These are phyloP conservation scores for Podotricha telesiphe DNA, from an alignment of 2,888 invertebrate genomes.

Conservation along the genomic window DNA sequence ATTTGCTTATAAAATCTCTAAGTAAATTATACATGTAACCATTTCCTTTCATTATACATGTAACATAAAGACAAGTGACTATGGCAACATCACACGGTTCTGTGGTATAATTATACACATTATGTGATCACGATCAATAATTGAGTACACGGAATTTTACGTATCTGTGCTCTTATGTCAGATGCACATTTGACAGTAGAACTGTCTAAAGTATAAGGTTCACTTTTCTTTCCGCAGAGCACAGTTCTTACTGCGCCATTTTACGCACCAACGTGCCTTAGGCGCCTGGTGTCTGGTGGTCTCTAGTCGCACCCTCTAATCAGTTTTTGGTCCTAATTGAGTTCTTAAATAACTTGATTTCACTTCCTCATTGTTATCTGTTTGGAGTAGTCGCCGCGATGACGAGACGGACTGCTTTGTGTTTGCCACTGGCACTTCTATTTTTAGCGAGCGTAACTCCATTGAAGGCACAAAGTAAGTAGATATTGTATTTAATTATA, in stretches of 20 bases:
- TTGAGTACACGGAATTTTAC: background rate
- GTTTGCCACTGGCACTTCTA: constrained; percentile 60
- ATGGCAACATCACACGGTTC: background rate
- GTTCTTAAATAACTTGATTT: constrained; percentile 3
- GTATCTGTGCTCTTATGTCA: constrained; percentile 9
- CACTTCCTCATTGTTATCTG: background rate
- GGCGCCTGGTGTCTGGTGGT: constrained; percentile 7
- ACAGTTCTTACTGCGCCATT: constrained; percentile 31
- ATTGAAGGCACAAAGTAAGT: constrained; percentile 68
- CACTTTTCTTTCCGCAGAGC: background rate
- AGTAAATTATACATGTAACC: no score
- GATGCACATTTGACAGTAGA: constrained; percentile 4
- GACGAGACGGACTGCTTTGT: constrained; percentile 48
- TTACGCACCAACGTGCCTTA: constrained; percentile 26
- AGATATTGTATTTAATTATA: constrained; percentile 38
- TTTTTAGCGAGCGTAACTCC: constrained; percentile 64
- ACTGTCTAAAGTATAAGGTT: background rate
- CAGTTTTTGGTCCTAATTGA: background rate
- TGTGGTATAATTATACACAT: no score
- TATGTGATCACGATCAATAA: constrained; percentile 1
- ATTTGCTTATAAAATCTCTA: no score
- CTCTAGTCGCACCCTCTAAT: background rate
- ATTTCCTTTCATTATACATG: no score
- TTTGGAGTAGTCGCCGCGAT: background rate
- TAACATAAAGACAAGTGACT: background rate